These are phyloP conservation scores for Ptilodon capucinus DNA, from an alignment of 2,888 invertebrate genomes.

Conservation along the genomic window DNA sequence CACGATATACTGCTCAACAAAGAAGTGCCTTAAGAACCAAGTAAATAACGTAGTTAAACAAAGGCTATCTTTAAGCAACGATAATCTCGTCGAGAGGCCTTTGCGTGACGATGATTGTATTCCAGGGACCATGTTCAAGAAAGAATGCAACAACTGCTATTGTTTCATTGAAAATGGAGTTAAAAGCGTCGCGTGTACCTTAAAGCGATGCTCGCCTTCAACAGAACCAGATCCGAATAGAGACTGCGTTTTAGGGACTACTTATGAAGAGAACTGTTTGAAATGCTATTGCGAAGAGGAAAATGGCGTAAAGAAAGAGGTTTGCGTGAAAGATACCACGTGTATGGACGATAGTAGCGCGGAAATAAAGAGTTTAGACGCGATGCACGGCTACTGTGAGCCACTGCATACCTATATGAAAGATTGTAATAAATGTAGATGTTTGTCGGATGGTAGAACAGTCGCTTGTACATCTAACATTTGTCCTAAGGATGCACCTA, in stretches of 20 bases:
- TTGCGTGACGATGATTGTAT: slow-evolving; percentile 44
- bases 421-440: slow-evolving; percentile 60
- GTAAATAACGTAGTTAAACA: background rate
- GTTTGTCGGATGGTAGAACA: slow-evolving; percentile 54
- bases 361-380: slow-evolving; percentile 16
- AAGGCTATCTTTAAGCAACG: background rate
- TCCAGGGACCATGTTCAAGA: slow-evolving; percentile 49
- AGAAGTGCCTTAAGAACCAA: slow-evolving; percentile 43
- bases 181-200: slow-evolving; percentile 68
- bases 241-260: slow-evolving; percentile 48
- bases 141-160: slow-evolving; percentile 60
- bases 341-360: slow-evolving; percentile 20
- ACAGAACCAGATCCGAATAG: background rate
- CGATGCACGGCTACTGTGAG: slow-evolving; percentile 59
- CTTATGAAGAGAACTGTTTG: slow-evolving; percentile 53
- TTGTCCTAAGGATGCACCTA: slow-evolving; percentile 25
- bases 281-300: slow-evolving; percentile 47
- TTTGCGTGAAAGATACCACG: slow-evolving; percentile 39
- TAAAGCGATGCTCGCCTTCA: slow-evolving; percentile 41
- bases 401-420: slow-evolving; percentile 52
- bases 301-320: slow-evolving; percentile 36
- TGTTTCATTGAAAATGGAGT: slow-evolving; percentile 42
- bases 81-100: slow-evolving; percentile 15
- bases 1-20: slow-evolving; percentile 66
- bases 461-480: slow-evolving; percentile 47